These are phyloP conservation scores for Nudaria mundana DNA, from an alignment of 2,888 invertebrate genomes.

Conservation along the genomic window DNA sequence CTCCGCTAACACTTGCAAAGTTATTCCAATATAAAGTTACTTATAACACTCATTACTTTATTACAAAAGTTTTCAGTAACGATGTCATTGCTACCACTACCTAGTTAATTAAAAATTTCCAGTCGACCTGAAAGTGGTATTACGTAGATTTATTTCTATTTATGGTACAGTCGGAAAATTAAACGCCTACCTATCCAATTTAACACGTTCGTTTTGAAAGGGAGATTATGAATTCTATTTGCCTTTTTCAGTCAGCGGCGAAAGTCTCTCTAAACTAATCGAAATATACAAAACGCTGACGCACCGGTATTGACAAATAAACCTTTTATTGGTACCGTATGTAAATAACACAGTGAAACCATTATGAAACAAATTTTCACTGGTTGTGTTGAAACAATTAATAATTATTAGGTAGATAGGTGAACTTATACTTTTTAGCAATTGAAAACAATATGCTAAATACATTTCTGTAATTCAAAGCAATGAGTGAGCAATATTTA, in stretches of 20 bases:
- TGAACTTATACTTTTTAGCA: too few species aligned
- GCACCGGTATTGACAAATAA: not conserved
- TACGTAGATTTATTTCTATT: constrained; percentile 5
- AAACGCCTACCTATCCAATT: not conserved
- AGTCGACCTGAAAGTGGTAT: constrained; percentile 34
- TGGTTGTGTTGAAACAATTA: too few species aligned
- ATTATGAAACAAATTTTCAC: too few species aligned
- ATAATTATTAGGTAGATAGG: too few species aligned
- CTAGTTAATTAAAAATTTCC: constrained; percentile 58
- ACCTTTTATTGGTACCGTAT: not conserved
- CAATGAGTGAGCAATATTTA: too few species aligned
- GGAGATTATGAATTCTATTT: not conserved
- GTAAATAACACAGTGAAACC: too few species aligned
- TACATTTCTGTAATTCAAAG: too few species aligned
- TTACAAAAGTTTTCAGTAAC: constrained; percentile 9
- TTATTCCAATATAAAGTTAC: not conserved
- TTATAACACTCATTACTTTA: constrained; percentile 4
- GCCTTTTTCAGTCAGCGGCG: not conserved
- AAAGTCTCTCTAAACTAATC: not conserved
- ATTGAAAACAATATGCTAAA: too few species aligned
- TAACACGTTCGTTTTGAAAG: not conserved
- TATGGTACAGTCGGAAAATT: not conserved
- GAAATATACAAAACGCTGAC: not conserved
- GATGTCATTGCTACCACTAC: constrained; percentile 23
- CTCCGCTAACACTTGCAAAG: too few species aligned